A percentile compares a stretch with the other conserved stretches of the same genome.
phyloP scores from a whole-genome alignment of 1,140 invertebrate genomes.

The Rhagoletis zephyria region DNA sequence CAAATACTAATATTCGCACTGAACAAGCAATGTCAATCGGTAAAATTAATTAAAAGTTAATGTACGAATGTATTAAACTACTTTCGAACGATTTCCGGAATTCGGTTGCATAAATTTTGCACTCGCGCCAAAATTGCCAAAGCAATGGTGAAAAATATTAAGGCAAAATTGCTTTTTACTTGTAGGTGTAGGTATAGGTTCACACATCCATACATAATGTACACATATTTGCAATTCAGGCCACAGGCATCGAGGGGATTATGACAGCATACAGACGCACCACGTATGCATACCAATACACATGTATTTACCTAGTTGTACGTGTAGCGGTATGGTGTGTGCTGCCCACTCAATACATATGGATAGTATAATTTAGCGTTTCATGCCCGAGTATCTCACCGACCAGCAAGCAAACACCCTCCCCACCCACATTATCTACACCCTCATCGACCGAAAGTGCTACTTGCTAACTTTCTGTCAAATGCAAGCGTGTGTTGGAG shows the following conservation, averaged over 20 bases:
- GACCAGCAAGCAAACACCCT: not conserved
- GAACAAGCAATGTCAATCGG: conserved; percentile 23
- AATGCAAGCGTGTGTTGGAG: not conserved
- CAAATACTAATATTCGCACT: not conserved
- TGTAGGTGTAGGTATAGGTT: not conserved
- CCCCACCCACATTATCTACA: too few relatives aligned
- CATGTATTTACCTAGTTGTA: too few relatives aligned
- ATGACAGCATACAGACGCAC: not conserved
- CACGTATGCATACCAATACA: not conserved
- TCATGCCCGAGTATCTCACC: not conserved
- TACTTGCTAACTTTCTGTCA: too few relatives aligned
- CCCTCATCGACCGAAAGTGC: not conserved
- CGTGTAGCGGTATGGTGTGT: not conserved
- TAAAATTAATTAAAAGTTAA: conserved; percentile 54
- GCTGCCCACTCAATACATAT: not conserved
- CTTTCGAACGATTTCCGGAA: not conserved
- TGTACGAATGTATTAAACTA: conserved; percentile 44
- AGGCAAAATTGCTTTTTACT: not conserved
- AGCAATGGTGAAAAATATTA: not conserved
- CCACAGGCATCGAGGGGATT: not conserved
- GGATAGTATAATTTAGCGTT: not conserved
- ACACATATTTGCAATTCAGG: not conserved
- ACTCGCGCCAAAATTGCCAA: not conserved
- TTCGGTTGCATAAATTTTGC: conserved; percentile 23
- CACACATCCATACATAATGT: not conserved